Evolutionary conservation across 2,888 invertebrate species (phyloP).

Genomic region (Mylabris sibirica): DNA sequence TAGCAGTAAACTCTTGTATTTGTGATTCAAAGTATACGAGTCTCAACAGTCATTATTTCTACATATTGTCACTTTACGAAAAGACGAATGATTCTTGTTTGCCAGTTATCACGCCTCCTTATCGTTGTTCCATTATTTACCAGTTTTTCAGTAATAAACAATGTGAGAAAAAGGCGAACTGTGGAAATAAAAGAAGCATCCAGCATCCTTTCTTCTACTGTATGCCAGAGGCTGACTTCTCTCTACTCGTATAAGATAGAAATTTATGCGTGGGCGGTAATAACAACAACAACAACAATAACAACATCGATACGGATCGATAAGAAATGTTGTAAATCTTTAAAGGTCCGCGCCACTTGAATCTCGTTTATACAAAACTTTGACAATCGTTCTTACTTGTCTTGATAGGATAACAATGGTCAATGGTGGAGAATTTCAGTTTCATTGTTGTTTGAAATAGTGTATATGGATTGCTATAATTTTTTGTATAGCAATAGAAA

Average conservation of each 20-base stretch:
- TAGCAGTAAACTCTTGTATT: not conserved
- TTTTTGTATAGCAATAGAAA: not conserved
- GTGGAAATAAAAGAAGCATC: slow-evolving; percentile 39
- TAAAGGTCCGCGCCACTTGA: slow-evolving; percentile 36
- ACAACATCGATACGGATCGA: slow-evolving; percentile 41
- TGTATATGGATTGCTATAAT: not conserved
- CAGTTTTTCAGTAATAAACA: slow-evolving; percentile 43
- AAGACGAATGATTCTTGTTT: slow-evolving; percentile 19
- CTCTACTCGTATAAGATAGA: slow-evolving; percentile 24
- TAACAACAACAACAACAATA: slow-evolving; percentile 33
- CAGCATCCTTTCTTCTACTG: slow-evolving; percentile 39
- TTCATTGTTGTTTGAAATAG: slow-evolving; percentile 16
- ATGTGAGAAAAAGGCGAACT: slow-evolving; percentile 40
- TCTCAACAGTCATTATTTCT: not conserved
- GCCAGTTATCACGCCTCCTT: slow-evolving; percentile 49
- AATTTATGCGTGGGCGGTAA: slow-evolving; percentile 39
- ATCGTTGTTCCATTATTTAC: slow-evolving; percentile 52
- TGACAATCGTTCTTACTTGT: slow-evolving; percentile 32
- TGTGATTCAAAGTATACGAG: not conserved
- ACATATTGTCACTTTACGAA: not conserved
- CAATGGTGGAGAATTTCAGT: slow-evolving; percentile 25
- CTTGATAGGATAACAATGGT: slow-evolving; percentile 23
- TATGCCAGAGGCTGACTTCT: slow-evolving; percentile 45
- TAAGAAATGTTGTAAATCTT: slow-evolving; percentile 40
- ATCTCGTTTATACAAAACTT: slow-evolving; percentile 28